phyloP scores from a whole-genome alignment of 2,113 vertebrate genomes.

The Pseudonaja textilis region DNA sequence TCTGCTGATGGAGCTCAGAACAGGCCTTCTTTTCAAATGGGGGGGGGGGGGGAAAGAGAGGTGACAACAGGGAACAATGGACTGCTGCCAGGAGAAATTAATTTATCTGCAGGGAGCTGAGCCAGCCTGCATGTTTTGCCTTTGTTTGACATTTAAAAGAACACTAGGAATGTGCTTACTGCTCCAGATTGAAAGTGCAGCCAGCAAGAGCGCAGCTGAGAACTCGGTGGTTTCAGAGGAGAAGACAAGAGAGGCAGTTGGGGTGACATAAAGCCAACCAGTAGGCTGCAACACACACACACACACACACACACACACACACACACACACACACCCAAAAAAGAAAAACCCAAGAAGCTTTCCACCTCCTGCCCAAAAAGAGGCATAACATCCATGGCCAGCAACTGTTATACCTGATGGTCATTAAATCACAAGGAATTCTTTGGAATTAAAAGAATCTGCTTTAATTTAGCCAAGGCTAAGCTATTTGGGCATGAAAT shows the following conservation, averaged over 20 bases:
- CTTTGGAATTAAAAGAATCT: no score
- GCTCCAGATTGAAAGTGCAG: conserved; percentile 15
- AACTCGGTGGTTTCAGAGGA: background rate
- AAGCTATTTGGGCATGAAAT: background rate
- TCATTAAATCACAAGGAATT: background rate
- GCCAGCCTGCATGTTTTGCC: background rate
- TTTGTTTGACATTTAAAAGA: conserved; percentile 22
- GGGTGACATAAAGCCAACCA: background rate
- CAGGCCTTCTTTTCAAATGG: conserved; percentile 8
- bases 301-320: no score
- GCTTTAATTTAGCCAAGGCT: background rate
- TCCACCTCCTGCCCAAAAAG: background rate
- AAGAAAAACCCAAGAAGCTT: background rate
- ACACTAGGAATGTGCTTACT: conserved; percentile 4
- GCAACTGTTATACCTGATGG: background rate
- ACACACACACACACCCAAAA: no score
- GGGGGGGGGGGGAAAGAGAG: background rate
- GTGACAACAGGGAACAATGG: conserved; percentile 54
- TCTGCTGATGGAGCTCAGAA: background rate
- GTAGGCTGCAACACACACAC: background rate
- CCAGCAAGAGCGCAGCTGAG: conserved; percentile 2
- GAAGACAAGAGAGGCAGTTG: background rate
- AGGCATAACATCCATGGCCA: background rate
- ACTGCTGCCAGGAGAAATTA: conserved; percentile 68
- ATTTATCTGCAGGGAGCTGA: conserved; percentile 41